Conservation (phyloP, 2,113 vertebrate species). For the Brachypteracias leptosomus region DNA sequence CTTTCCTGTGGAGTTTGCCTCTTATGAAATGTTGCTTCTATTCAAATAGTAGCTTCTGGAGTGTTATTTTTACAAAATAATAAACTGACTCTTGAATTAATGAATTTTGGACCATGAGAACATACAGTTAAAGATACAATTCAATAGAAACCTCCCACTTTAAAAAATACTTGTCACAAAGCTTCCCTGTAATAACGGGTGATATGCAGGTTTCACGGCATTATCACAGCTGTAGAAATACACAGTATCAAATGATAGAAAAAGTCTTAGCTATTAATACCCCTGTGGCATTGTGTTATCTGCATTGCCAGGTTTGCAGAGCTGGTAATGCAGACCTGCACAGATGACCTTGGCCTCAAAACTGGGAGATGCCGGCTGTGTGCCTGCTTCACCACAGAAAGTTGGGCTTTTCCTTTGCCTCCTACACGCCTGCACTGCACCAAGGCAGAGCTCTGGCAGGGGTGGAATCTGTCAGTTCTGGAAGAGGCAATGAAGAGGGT, state of each 20-base stretch:
- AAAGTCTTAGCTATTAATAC: background rate
- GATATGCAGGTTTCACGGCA: background rate
- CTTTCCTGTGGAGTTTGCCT: background rate
- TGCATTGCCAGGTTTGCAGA: background rate
- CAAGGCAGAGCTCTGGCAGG: background rate
- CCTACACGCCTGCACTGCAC: background rate
- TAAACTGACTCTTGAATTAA: background rate
- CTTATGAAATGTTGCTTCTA: background rate
- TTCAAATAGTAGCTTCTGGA: background rate
- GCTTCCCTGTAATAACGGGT: background rate
- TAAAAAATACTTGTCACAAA: background rate
- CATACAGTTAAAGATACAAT: background rate
- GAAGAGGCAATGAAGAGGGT: background rate
- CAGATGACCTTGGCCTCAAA: background rate
- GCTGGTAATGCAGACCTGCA: background rate
- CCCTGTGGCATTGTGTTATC: background rate
- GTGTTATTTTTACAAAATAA: slow-evolving; percentile 8
- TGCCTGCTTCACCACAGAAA: background rate
- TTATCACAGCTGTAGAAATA: background rate
- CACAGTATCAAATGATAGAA: background rate
- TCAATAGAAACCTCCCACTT: background rate
- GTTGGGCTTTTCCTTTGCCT: background rate
- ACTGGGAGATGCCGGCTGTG: background rate
- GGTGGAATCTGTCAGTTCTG: background rate
- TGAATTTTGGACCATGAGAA: background rate